Conservation (phyloP, 2,888 invertebrate species). For the Zaprionus obscuricornis region DNA sequence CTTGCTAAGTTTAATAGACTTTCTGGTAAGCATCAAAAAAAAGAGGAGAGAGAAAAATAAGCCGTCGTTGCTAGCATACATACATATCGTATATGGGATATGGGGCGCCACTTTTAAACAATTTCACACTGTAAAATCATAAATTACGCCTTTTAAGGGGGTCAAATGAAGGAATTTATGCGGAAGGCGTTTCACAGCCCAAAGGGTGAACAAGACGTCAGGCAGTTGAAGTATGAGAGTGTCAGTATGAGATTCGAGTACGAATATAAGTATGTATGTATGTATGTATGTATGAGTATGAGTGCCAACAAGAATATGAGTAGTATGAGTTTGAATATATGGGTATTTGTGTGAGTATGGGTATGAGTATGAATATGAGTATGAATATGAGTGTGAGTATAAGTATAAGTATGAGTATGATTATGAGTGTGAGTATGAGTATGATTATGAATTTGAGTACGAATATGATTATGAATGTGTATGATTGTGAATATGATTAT, state of each 20-base stretch:
- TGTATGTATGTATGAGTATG: not conserved
- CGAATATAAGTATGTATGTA: slow-evolving; percentile 10
- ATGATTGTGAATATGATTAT: no score
- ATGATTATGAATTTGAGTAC: no score
- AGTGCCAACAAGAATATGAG: not conserved
- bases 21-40: no score
- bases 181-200: slow-evolving; percentile 72
- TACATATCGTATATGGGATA: no score
- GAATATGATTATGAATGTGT: no score
- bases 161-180: slow-evolving; percentile 81
- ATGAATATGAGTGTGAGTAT: slow-evolving; percentile 8
- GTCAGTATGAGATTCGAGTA: not conserved
- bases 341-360: not conserved
- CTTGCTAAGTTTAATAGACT: no score
- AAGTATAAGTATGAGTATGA: not conserved
- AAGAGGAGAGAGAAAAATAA: no score
- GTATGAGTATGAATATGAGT: slow-evolving; percentile 16
- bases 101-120: slow-evolving; percentile 64
- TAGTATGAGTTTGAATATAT: not conserved
- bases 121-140: slow-evolving; percentile 79
- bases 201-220: slow-evolving; percentile 49
- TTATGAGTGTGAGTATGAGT: not conserved
- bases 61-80: no score
- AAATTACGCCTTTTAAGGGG: slow-evolving; percentile 80
- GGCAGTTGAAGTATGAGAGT: not conserved